phyloP scores from a whole-genome alignment of 2,797 vertebrate genomes.

The Antrozous pallidus region DNA sequence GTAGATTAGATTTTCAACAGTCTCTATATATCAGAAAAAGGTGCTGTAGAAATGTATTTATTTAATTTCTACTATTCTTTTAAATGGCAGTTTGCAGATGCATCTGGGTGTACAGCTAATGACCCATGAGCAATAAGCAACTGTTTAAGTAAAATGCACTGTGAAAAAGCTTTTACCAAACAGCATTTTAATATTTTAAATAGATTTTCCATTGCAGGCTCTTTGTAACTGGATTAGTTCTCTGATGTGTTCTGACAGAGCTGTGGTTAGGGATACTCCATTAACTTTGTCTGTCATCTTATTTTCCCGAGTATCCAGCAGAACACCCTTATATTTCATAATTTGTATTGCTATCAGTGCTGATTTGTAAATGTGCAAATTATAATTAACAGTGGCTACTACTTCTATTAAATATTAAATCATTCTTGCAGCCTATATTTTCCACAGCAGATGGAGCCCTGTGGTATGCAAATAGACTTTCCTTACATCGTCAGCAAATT shows the following conservation, averaged over 20 bases:
- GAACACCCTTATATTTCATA: slow-evolving; percentile 99
- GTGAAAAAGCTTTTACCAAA: slow-evolving; percentile 95
- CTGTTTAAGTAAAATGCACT: slow-evolving; percentile 97
- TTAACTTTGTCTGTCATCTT: slow-evolving; percentile 99
- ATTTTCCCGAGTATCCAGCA: slow-evolving; percentile 90
- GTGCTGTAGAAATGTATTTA: slow-evolving; percentile 85
- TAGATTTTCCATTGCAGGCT: slow-evolving; percentile 91
- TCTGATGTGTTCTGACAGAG: slow-evolving; percentile 98
- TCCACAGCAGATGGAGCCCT: slow-evolving; percentile 96
- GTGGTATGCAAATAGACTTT: slow-evolving; percentile 93
- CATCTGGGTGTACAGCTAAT: slow-evolving; percentile 94
- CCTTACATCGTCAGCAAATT: slow-evolving; percentile 92
- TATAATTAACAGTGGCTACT: slow-evolving; percentile 98
- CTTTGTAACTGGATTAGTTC: slow-evolving; percentile 97
- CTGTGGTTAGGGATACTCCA: slow-evolving; percentile 98
- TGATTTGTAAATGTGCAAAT: slow-evolving; percentile 99
- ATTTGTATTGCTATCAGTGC: slow-evolving; percentile 99
- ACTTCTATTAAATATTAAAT: slow-evolving; percentile 99
- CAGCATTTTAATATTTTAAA: slow-evolving; percentile 99
- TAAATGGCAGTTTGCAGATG: slow-evolving; percentile 87
- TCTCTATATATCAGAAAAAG: slow-evolving; percentile 77
- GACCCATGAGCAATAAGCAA: slow-evolving; percentile 98
- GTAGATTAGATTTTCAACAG: slow-evolving; percentile 63
- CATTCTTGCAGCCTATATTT: slow-evolving; percentile 95
- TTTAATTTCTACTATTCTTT: slow-evolving; percentile 93